Evolutionary conservation across 2,888 invertebrate genomes (phyloP), one percentile per base, ranked within the genome.

Genomic region (Leucania comma): DNA sequence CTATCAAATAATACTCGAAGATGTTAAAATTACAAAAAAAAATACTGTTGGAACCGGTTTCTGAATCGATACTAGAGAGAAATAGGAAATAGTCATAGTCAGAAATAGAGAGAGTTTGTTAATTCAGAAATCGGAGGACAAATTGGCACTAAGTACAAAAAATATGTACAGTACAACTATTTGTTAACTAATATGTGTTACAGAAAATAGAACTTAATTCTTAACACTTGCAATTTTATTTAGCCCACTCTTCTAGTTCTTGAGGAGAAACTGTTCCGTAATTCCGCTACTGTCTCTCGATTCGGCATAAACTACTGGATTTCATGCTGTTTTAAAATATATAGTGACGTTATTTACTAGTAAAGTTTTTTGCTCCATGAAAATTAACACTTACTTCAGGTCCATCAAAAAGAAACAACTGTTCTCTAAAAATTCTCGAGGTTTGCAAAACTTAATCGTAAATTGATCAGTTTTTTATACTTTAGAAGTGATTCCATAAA

Each of bases 171-270:
- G 12, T 4, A 29, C 26, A 29, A 48, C 10, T 48, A 48, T 61
- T 48, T 61, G 61, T 61, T 61, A 32, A 32, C 22, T 60, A 10
- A 56, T 32, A 56, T 32, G 29, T 29, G 3, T 46, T 3, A 32
- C 9, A 50, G n/a, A 46, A 48, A 50, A 22, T 20, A 61, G 10
- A 59, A 59, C 1, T 22, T 22, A 22, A n/a, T 50, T 61, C 26
- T 61, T 29, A 10, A 61, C 17, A 9, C 22, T 22, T 61, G 17
- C 29, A 22, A 17, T 50, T 61, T 50, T 50, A 61, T 29, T 32
- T 17, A 17, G 32, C 22, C 10, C 10, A 20, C 0, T 29, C 29
- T 32, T 3, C 9, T 22, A 26, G 17, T 6, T 26, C 5, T 20
- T 6, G 6, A 14, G 6, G 2, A 20, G 8, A 9, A 29, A 14